Percentiles rank a stretch among this genome's conserved stretches.
phyloP scores from a whole-genome alignment of 2,888 invertebrate species.

The Blastobasis adustella region DNA sequence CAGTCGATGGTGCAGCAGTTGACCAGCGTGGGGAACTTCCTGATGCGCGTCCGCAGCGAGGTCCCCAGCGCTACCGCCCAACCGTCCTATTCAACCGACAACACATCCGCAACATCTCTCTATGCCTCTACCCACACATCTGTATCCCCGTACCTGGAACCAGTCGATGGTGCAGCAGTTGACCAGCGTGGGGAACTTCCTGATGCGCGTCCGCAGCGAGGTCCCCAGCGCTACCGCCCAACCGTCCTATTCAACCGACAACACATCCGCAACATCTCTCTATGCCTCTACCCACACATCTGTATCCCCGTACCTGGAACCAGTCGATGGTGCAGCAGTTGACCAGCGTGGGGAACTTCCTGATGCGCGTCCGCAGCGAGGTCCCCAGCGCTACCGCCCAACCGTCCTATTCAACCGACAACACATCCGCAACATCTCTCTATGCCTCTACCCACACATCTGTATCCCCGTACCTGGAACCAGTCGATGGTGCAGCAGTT shows the following conservation, averaged over 20 bases:
- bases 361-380: slow-evolving; percentile 84
- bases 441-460: too few species aligned
- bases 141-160: slow-evolving; percentile 79
- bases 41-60: slow-evolving; percentile 84
- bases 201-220: slow-evolving; percentile 84
- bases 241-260: too few species aligned
- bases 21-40: slow-evolving; percentile 94
- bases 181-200: slow-evolving; percentile 94
- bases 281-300: too few species aligned
- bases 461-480: slow-evolving; percentile 84
- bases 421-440: too few species aligned
- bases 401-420: too few species aligned
- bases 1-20: slow-evolving; percentile 98
- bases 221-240: too few species aligned
- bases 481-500: slow-evolving; percentile 98
- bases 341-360: slow-evolving; percentile 94
- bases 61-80: too few species aligned
- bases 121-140: too few species aligned
- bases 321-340: slow-evolving; percentile 98
- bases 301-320: slow-evolving; percentile 84
- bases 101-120: too few species aligned
- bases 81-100: too few species aligned
- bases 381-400: too few species aligned
- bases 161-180: slow-evolving; percentile 98
- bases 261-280: too few species aligned